Conservation (phyloP, 2,113 vertebrate genomes). For the Lanius ludovicianus region DNA sequence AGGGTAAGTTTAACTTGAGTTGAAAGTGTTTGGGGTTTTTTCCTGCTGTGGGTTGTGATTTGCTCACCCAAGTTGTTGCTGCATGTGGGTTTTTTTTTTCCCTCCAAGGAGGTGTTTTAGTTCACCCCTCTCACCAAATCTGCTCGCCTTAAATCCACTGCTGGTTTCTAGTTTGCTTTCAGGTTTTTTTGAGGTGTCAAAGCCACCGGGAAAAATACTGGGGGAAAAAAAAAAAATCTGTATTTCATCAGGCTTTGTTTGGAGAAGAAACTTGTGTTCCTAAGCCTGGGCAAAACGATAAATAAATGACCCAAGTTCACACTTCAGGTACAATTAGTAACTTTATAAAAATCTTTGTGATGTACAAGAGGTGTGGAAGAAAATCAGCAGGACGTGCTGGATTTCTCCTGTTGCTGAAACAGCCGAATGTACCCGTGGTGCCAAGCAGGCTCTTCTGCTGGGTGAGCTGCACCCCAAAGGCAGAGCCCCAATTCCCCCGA, state of each 20-base stretch:
- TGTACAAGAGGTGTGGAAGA: background rate
- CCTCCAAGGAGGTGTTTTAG: constrained; percentile 65
- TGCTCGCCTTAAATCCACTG: constrained; percentile 87
- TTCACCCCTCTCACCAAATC: constrained; percentile 56
- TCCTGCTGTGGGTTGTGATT: constrained; percentile 70
- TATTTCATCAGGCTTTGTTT: constrained; percentile 71
- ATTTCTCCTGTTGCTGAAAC: background rate
- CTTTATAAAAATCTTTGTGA: background rate
- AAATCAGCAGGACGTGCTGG: background rate
- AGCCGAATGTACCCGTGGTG: background rate
- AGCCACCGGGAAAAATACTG: constrained; percentile 38
- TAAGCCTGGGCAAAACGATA: constrained; percentile 55
- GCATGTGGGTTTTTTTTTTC: constrained; percentile 85
- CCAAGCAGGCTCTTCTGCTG: background rate
- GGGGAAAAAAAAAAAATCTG: background rate
- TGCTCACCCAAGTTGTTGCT: constrained; percentile 79
- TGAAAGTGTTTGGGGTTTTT: background rate
- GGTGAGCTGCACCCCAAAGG: background rate
- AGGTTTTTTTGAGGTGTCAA: constrained; percentile 65
- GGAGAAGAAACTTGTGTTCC: constrained; percentile 32
- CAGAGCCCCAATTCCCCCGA: fast-evolving
- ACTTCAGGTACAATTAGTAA: constrained; percentile 35
- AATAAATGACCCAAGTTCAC: background rate
- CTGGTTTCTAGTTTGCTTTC: constrained; percentile 82
- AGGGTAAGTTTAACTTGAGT: constrained; percentile 47